Conservation (phyloP, 2,888 invertebrate species). For the Galerucella calmariensis region DNA sequence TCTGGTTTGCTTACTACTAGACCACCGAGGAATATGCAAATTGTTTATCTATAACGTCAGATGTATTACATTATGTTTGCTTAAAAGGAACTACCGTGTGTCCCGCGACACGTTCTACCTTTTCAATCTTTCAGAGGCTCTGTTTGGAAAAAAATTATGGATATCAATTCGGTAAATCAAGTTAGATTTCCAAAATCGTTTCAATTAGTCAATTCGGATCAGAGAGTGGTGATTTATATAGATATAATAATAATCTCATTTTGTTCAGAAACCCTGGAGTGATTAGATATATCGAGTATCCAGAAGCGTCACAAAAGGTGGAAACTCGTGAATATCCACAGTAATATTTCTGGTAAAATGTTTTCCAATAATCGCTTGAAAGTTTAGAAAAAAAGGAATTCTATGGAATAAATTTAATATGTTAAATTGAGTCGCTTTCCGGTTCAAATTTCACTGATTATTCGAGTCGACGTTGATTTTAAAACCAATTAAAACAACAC, state of each 20-base stretch:
- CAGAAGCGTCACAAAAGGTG: neutral
- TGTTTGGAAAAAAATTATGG: neutral
- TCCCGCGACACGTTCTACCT: too few species aligned
- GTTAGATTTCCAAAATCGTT: slow-evolving; percentile 11
- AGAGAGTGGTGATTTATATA: neutral
- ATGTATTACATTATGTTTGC: too few species aligned
- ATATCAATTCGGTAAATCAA: slow-evolving; percentile 5
- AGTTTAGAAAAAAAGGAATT: too few species aligned
- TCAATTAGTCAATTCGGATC: slow-evolving; percentile 10
- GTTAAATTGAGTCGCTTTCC: too few species aligned
- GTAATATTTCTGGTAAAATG: neutral
- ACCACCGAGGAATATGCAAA: too few species aligned
- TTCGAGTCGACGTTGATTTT: neutral
- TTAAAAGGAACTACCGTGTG: too few species aligned
- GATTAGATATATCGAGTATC: slow-evolving; percentile 2
- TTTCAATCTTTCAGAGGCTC: too few species aligned
- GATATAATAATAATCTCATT: neutral
- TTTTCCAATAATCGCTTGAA: too few species aligned
- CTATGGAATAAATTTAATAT: too few species aligned
- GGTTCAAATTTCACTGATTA: too few species aligned
- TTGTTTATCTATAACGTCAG: too few species aligned
- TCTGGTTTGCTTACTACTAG: too few species aligned
- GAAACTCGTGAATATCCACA: neutral
- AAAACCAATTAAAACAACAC: neutral
- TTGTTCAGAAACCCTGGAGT: neutral